phyloP scores from a whole-genome alignment of 2,113 vertebrate genomes.

The Micromys minutus region DNA sequence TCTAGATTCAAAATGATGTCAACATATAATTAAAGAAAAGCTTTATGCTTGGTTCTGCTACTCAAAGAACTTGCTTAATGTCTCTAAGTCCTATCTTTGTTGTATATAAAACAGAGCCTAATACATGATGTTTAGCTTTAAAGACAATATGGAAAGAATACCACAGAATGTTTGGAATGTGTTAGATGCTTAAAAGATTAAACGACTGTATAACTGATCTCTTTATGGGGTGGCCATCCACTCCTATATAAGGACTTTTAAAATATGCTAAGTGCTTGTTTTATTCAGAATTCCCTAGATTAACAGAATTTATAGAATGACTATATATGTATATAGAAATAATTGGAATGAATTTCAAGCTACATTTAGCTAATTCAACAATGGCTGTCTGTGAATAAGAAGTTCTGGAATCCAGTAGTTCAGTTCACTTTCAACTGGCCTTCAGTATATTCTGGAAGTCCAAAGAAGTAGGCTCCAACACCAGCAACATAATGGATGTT shows the following conservation, averaged over 20 bases:
- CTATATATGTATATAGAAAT: not conserved
- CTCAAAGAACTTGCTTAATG: constrained; percentile 21
- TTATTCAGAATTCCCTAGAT: not conserved
- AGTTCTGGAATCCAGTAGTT: not conserved
- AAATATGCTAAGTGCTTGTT: not conserved
- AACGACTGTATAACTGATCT: constrained; percentile 1
- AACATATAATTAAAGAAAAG: not conserved
- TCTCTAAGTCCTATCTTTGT: not conserved
- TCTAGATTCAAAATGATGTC: constrained; percentile 42
- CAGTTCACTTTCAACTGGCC: not conserved
- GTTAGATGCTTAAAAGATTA: constrained; percentile 23
- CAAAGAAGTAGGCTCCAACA: not conserved
- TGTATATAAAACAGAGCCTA: not conserved
- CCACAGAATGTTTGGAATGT: not conserved
- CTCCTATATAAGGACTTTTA: constrained; percentile 4
- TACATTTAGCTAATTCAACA: not conserved
- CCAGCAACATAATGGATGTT: not conserved
- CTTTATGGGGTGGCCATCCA: not conserved
- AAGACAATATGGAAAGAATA: constrained; percentile 47
- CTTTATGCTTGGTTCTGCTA: not conserved
- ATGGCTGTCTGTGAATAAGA: not conserved
- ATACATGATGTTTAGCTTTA: not conserved
- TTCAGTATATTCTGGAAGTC: not conserved
- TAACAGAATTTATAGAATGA: not conserved
- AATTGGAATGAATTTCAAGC: not conserved